Evolutionary conservation across 2,797 vertebrate genomes (phyloP), one percentile per base, ranked within the genome.

Genomic region (Lutjanus argentimaculatus): DNA sequence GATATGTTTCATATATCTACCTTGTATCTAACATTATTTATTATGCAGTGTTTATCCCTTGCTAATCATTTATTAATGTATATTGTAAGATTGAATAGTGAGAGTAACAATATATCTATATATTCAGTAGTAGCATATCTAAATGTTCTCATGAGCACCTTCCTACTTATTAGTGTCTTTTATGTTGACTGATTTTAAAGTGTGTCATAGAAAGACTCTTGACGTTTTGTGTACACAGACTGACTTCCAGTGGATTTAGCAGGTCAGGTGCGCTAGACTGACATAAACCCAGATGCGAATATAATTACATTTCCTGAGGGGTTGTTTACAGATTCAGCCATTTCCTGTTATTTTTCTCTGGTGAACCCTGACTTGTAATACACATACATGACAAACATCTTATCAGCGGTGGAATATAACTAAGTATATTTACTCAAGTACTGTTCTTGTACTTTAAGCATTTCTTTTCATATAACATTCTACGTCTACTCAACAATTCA

Each of bases 271-370:
- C 57, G 65, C 14, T 0, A 11, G 25, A 19, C 10, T 8, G 55
- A 63, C 3, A 12, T 45, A 42, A 73, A 73, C 66, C 69, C 77
- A 90, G 64, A 87, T 84, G 61, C 82, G 73, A 16, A 66, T 64
- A 78, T 78, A 10, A 57, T 57, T 58, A 61, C 7, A 19, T 71
- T 80, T 87, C 83, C 88, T 22, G 25, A 72, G 67, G 36, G 17
- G 42, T 14, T 89, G 62, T 66, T 82, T 75, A 81, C 59, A 71
- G 43, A 82, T 40, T 11, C 40, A 74, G 21, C 14, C 53, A 21
- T 85, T 90, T 94, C 89, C 90, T 93, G 86, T 90, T 86, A 66
- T 91, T 85, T 69, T 16, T 48, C 1, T 11, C 43, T 22, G 22
- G 40, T 69, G 55, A 78, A 83, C 55, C 61, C n/a, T 40, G 79